Evolutionary conservation across 1,140 invertebrate species (phyloP).

Genomic region (Euwallacea fornicatus): DNA sequence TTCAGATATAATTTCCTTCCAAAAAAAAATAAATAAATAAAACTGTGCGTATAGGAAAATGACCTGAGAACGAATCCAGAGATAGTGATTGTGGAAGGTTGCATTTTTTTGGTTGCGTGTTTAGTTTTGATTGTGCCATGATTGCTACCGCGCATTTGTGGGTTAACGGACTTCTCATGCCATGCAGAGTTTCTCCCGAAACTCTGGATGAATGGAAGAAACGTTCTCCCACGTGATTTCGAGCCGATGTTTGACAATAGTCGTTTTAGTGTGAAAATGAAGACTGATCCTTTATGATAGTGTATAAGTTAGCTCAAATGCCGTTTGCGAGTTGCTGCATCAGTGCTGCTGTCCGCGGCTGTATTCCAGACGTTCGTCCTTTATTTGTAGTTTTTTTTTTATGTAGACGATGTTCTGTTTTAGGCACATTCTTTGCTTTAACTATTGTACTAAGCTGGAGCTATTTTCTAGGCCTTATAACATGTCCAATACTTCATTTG

Average conservation of each 20-base stretch:
- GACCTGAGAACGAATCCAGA: constrained; percentile 7
- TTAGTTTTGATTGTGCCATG: constrained; percentile 46
- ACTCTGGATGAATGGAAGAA: background rate
- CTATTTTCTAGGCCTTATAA: no score
- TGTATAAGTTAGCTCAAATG: constrained; percentile 44
- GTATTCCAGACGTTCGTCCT: constrained; percentile 13
- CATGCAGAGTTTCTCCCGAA: no score
- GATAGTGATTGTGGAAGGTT: constrained; percentile 20
- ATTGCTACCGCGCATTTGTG: constrained; percentile 29
- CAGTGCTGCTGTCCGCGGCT: constrained; percentile 25
- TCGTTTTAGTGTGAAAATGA: constrained; percentile 43
- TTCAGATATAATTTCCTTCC: background rate
- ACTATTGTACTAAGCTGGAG: background rate
- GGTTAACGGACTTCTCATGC: background rate
- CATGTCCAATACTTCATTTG: background rate
- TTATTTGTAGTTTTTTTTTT: constrained; percentile 9
- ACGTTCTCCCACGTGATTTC: constrained; percentile 9
- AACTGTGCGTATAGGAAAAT: background rate
- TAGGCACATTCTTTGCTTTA: background rate
- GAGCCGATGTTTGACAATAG: constrained; percentile 45
- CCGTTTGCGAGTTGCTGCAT: constrained; percentile 42
- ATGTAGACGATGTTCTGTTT: constrained; percentile 8
- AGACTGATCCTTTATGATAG: constrained; percentile 44
- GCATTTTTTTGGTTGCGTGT: constrained; percentile 38
- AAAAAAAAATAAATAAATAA: constrained; percentile 3